Conservation (phyloP, 2,797 vertebrate species). For the Ataeniobius toweri region DNA sequence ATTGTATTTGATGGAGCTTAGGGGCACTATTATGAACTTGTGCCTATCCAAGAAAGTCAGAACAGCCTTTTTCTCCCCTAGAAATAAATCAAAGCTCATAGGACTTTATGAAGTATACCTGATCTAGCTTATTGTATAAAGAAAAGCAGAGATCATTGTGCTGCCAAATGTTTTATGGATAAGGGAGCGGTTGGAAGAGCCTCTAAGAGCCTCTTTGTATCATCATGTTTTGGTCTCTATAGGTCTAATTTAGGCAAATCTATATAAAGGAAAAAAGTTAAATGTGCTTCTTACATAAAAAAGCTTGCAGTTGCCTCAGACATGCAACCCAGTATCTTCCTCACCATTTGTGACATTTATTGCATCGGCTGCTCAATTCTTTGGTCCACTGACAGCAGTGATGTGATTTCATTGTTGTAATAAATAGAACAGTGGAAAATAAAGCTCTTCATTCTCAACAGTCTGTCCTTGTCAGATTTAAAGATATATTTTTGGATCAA, state of each 20-base stretch:
- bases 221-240: not conserved
- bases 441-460: constrained; percentile 33
- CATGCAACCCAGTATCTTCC: constrained; percentile 1
- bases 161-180: not conserved
- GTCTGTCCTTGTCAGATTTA: constrained; percentile 27
- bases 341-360: constrained; percentile 32
- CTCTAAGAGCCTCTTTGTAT: not conserved
- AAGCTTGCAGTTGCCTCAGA: not conserved
- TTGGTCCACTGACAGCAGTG: constrained; percentile 33
- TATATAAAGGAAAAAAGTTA: not conserved
- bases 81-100: not conserved
- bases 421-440: constrained; percentile 33
- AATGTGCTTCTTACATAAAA: not conserved
- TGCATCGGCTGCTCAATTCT: constrained; percentile 19
- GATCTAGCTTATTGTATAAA: not conserved
- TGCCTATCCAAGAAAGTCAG: not conserved
- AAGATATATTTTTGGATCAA: constrained; percentile 41
- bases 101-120: not conserved
- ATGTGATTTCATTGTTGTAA: constrained; percentile 36
- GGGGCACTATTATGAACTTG: not conserved
- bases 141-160: not conserved
- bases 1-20: not conserved
- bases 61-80: not conserved
- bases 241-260: not conserved
- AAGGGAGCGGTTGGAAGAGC: not conserved